Evolutionary conservation across 2,113 vertebrate genomes (phyloP).

Genomic region (Mystacornis crossleyi): DNA sequence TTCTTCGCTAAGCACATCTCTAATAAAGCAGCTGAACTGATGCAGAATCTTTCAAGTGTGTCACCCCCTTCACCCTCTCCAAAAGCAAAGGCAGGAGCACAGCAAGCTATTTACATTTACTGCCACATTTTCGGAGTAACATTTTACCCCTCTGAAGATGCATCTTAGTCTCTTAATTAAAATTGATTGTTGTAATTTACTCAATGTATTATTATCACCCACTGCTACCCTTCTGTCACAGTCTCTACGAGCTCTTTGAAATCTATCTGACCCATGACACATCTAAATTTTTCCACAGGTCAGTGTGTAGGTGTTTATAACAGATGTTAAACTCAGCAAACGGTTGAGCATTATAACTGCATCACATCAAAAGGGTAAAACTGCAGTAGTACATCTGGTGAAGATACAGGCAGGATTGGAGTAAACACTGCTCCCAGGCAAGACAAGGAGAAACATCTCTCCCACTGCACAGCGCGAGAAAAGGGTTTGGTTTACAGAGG

Average conservation of each 20-base stretch:
- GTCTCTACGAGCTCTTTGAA: background rate
- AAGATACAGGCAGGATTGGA: background rate
- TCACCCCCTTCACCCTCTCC: background rate
- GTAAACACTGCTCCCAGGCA: background rate
- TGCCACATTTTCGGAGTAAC: background rate
- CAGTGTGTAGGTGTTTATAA: background rate
- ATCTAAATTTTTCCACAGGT: background rate
- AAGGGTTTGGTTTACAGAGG: background rate
- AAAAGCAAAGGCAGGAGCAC: background rate
- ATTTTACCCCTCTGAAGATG: background rate
- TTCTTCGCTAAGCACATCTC: constrained; percentile 4
- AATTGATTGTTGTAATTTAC: background rate
- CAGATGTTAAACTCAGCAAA: background rate
- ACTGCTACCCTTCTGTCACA: background rate
- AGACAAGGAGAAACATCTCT: background rate
- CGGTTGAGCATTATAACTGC: background rate
- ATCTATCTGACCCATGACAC: background rate
- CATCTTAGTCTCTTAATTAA: background rate
- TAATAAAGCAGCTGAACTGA: background rate
- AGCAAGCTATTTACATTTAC: background rate
- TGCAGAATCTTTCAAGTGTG: background rate
- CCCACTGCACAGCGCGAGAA: accelerated
- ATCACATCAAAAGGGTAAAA: background rate
- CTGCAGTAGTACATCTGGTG: background rate
- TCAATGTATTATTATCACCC: background rate